Evolutionary conservation across 2,113 vertebrate species (phyloP).

Genomic region (Seriola aureovittata): DNA sequence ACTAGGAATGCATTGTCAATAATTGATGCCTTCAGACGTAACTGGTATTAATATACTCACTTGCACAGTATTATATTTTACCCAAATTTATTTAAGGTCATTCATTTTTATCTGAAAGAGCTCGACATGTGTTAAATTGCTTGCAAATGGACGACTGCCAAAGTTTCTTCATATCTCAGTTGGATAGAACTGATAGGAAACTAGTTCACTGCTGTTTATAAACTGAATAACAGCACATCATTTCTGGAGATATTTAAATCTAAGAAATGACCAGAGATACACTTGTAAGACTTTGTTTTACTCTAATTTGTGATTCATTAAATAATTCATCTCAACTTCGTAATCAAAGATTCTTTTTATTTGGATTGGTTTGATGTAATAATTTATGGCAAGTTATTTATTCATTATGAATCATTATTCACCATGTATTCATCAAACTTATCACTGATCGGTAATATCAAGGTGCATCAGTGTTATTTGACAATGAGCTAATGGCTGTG

Average conservation of each 20-base stretch:
- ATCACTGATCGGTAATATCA: neutral
- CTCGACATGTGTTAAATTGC: slow-evolving; percentile 53
- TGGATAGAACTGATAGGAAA: slow-evolving; percentile 52
- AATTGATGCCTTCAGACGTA: slow-evolving; percentile 45
- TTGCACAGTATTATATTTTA: slow-evolving; percentile 23
- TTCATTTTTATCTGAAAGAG: slow-evolving; percentile 53
- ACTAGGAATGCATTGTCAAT: slow-evolving; percentile 28
- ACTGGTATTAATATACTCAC: slow-evolving; percentile 49
- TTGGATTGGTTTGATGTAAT: neutral
- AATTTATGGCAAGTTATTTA: slow-evolving; percentile 3
- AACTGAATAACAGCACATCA: slow-evolving; percentile 1
- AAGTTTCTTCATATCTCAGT: slow-evolving; percentile 47
- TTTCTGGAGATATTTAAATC: slow-evolving; percentile 15
- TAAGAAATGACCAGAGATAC: neutral
- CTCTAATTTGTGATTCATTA: slow-evolving; percentile 8
- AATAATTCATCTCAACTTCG: neutral
- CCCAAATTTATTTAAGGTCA: slow-evolving; percentile 46
- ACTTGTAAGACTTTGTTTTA: neutral
- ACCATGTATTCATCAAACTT: neutral
- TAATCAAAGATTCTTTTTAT: slow-evolving; percentile 14
- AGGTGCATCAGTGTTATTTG: neutral
- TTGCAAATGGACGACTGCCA: slow-evolving; percentile 55
- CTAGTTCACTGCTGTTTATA: slow-evolving; percentile 45
- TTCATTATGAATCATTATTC: neutral
- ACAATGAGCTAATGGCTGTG: neutral